Evolutionary conservation across 2,113 vertebrate genomes (phyloP).

Genomic region (pig (Sus scrofa)): T2T-Sscrofa CM000829.6:53672001-53672500

Average conservation of each 20-base stretch:
- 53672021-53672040: background rate
- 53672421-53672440: too few species aligned
- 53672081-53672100: background rate
- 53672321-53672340: too few species aligned
- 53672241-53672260: background rate
- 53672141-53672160: background rate
- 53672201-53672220: slow-evolving; percentile 47
- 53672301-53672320: too few species aligned
- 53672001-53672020: background rate
- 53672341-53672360: too few species aligned
- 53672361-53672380: too few species aligned
- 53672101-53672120: slow-evolving; percentile 42
- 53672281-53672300: too few species aligned
- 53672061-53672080: background rate
- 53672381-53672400: too few species aligned
- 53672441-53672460: too few species aligned
- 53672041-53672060: background rate
- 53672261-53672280: slow-evolving; percentile 2
- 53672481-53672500: too few species aligned
- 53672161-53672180: background rate
- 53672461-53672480: too few species aligned
- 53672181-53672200: background rate
- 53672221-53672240: background rate
- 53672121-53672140: slow-evolving; percentile 49
- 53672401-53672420: too few species aligned